Conservation (phyloP, 2,888 invertebrate species). For the Conus canariensis region DNA sequence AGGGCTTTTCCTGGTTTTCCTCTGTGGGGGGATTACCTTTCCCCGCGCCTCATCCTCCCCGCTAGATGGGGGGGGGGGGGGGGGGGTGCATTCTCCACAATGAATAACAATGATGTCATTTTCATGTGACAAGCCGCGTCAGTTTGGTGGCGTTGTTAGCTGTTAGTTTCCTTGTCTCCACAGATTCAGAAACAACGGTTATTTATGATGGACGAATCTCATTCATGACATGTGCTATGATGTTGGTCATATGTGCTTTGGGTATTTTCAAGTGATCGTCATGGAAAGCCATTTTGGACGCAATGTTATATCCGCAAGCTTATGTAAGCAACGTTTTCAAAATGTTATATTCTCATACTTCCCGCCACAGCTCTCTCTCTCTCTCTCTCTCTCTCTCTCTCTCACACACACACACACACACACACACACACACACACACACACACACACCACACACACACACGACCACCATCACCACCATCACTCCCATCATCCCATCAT, state of each 20-base stretch:
- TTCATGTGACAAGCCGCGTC: not conserved
- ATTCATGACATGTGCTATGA: not conserved
- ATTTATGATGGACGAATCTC: not conserved
- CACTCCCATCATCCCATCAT: too few species aligned
- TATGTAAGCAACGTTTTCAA: not conserved
- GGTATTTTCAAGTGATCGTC: too few species aligned
- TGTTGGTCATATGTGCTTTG: not conserved
- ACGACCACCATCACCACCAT: not conserved
- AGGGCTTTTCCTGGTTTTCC: not conserved
- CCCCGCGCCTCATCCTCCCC: too few species aligned
- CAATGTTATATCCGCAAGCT: not conserved
- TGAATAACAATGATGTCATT: not conserved
- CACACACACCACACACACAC: slow-evolving; percentile 1
- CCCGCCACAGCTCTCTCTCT: not conserved
- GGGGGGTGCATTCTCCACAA: not conserved
- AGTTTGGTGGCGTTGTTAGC: not conserved
- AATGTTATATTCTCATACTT: not conserved
- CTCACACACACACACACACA: not conserved
- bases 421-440: not conserved
- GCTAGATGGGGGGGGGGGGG: too few species aligned
- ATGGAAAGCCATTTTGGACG: not conserved
- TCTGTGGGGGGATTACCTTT: too few species aligned
- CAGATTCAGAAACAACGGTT: not conserved
- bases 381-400: not conserved
- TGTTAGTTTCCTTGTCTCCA: not conserved